Base-by-base conservation (phyloP, 2,113 vertebrate species). In the Typhlomys cinereus region DNA sequence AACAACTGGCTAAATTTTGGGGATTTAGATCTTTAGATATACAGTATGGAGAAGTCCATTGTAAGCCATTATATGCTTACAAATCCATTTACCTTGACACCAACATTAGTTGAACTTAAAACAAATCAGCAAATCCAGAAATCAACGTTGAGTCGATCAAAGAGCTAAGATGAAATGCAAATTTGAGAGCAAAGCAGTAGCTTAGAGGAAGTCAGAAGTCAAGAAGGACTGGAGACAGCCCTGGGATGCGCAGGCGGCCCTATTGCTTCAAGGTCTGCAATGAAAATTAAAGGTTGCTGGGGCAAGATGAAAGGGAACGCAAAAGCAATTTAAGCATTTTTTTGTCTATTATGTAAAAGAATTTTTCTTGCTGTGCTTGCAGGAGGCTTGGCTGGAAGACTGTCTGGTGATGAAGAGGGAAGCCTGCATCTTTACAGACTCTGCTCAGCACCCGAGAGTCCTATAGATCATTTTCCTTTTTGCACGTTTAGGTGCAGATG, bases 391-490 rank as follows among this genome's bases (percentile, higher is more conserved):
- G 11, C 34, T 52, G 9, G 29, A n/a, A 64, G 39, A 66, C n/a
- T 34, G 29, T 52, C 12, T 5, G n/a, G 21, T 34, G 15, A 7
- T 11, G 15, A 2, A n/a, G n/a, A n/a, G 2, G 13, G 27, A 64
- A 64, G 59, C 13, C 34, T 4, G 9, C 7, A 7, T 13, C 27
- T 31, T 21, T 1, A 52, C 25, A 59, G 29, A 1, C 2, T 0
- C 1, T 1, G 0, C 17, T 21, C 59, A 48, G 34, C 0, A 0
- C 3, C 17, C 15, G 1, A 12, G 29, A 39, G 29, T 5, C 18
- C 0, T 6, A 20, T 11, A 34, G 0, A 29, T 3, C 14, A 6
- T 17, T 48, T n/a, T n/a, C n/a, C n/a, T n/a, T n/a, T n/a, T n/a
- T n/a, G n/a, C n/a, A n/a, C n/a, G n/a, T n/a, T n/a, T n/a, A n/a